Evolutionary conservation across 2,113 vertebrate species (phyloP), one percentile per base, ranked within the genome.

Genomic region (Solenodon paradoxus): DNA sequence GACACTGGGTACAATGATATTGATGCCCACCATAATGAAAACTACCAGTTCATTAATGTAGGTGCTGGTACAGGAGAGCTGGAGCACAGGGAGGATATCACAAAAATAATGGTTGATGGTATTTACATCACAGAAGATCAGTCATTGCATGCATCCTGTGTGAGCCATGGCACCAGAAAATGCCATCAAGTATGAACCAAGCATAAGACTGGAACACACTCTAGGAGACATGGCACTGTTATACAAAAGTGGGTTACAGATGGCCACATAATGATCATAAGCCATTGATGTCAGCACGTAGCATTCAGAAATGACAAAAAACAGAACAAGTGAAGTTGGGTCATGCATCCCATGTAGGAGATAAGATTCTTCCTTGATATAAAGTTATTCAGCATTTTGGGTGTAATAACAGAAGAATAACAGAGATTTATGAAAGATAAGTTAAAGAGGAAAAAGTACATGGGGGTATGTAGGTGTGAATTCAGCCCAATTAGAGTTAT

Each of bases 401-500:
- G 96, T 47, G 90, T 96, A 74, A 97, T 92, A 15, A 82, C 71
- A 66, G 75, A 88, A 69, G 94, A 94, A 30, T 90, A 97, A 32
- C 74, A 94, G 38, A 95, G 28, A 2, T 97, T 97, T 63, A 91
- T 63, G 57, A 86, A 92, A 8, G 97, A 97, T 28, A 97, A 88
- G 40, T 97, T 96, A 28, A 95, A 94, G 59, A 97, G 92, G 45
- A 97, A 97, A 45, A 96, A 90, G 71, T 97, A 97, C 97, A 97
- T 96, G 69, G 95, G 95, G 8, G 83, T 96, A 30, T 97, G 96
- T 55, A 97, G 94, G 12, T 95, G 84, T 30, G 90, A 35, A 28
- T 87, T 87, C 26, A 96, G 6, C 17, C 35, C 26, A 32, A 95
- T 97, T 74, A 74, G 42, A 17, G 42, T 74, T 28, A 74, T 74